phyloP scores from a whole-genome alignment of 2,113 vertebrate species.

The Scatophagus argus region DNA sequence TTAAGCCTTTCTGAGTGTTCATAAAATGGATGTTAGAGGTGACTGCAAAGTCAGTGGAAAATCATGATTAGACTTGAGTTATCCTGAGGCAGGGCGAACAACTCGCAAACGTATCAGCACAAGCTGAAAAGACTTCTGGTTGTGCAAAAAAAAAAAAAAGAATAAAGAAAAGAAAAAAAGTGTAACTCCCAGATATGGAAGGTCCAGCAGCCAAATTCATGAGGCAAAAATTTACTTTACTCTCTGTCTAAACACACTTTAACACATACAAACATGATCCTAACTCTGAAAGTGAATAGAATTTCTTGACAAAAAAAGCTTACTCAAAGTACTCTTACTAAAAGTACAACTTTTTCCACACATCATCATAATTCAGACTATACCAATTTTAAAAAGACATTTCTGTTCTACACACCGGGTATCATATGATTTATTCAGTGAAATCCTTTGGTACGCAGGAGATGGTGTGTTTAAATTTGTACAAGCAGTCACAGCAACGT shows the following conservation, averaged over 20 bases:
- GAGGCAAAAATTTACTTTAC: no score
- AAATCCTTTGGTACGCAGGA: background rate
- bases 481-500: slow-evolving; percentile 7
- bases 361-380: background rate
- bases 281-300: background rate
- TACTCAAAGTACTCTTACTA: background rate
- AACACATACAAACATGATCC: no score
- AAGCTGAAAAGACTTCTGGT: no score
- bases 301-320: background rate
- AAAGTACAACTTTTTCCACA: background rate
- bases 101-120: no score
- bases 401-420: background rate
- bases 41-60: background rate
- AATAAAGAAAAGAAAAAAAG: no score
- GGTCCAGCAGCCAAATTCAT: no score
- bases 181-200: no score
- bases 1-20: background rate
- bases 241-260: no score
- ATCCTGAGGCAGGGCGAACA: no score
- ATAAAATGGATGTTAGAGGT: background rate
- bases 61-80: no score
- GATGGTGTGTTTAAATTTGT: background rate
- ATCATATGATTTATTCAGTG: slow-evolving; percentile 1
- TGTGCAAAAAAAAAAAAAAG: background rate
- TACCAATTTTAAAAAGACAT: background rate